These are phyloP conservation scores for Pseudorhiza aurosa DNA, from an alignment of 30 jellyfish, hydroid and myxozoan species.

Conservation along the genomic window DNA sequence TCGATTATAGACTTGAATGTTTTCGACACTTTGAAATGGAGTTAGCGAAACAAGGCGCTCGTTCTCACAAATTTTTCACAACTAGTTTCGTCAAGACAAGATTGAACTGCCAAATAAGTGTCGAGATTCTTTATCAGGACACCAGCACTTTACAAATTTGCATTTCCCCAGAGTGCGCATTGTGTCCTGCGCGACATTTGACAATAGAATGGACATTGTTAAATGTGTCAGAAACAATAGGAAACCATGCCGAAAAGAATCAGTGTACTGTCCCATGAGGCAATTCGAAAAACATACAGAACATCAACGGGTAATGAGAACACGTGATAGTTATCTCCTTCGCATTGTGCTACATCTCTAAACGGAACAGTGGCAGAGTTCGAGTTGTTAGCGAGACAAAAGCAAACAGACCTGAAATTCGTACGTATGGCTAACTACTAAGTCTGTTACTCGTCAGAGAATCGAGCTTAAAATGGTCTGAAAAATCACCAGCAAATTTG, in stretches of 20 bases:
- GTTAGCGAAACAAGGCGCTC: conserved; percentile 79
- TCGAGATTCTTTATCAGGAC: conserved; percentile 74
- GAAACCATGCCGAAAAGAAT: conserved; percentile 40
- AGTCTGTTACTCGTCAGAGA: too few relatives aligned
- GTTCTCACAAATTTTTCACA: conserved; percentile 77
- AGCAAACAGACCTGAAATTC: too few relatives aligned
- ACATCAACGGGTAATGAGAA: too few relatives aligned
- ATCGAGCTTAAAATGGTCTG: too few relatives aligned
- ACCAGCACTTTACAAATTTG: conserved; percentile 59
- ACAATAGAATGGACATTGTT: conserved; percentile 48
- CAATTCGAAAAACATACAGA: conserved; percentile 8
- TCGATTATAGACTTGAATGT: conserved; percentile 75
- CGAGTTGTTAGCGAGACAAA: too few relatives aligned
- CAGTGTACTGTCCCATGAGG: conserved; percentile 21
- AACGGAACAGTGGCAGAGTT: too few relatives aligned
- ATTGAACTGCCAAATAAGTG: conserved; percentile 74
- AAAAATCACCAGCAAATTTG: too few relatives aligned
- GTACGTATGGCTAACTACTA: too few relatives aligned
- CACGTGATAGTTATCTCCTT: too few relatives aligned
- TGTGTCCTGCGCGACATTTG: conserved; percentile 39
- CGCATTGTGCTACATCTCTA: too few relatives aligned
- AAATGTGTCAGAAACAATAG: conserved; percentile 67
- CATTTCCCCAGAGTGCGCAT: conserved; percentile 75
- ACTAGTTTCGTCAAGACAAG: conserved; percentile 67
- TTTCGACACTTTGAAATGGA: conserved; percentile 60